Conservation (phyloP, 2,113 vertebrate genomes). For the Seriola quinqueradiata region DNA sequence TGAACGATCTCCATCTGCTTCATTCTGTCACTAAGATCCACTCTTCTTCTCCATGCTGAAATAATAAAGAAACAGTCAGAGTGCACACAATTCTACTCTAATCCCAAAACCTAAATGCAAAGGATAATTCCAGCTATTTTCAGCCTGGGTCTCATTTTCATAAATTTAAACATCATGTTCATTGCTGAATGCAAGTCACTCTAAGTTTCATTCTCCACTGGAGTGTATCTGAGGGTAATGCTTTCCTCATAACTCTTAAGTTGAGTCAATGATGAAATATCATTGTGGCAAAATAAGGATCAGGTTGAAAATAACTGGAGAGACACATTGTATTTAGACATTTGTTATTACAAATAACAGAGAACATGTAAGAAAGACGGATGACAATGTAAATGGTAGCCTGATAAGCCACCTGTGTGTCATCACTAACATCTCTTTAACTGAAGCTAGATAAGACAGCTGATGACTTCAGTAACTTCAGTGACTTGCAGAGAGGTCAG, state of each 20-base stretch:
- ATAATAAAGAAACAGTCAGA: slow-evolving; percentile 19
- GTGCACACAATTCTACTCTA: not conserved
- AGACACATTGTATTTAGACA: not conserved
- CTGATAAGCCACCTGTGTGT: not conserved
- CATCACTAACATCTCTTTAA: not conserved
- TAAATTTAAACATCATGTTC: too few relatives aligned
- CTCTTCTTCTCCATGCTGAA: slow-evolving; percentile 82
- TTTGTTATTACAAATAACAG: not conserved
- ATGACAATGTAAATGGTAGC: not conserved
- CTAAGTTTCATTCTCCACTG: not conserved
- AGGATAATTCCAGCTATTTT: not conserved
- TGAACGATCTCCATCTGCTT: slow-evolving; percentile 4
- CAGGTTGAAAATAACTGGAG: not conserved
- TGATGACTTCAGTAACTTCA: not conserved
- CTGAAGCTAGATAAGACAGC: not conserved
- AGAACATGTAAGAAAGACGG: not conserved
- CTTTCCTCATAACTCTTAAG: not conserved
- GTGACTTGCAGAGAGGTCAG: too few relatives aligned
- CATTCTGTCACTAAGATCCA: slow-evolving; percentile 49
- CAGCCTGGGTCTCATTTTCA: not conserved
- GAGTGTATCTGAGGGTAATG: not conserved
- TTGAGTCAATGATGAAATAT: not conserved
- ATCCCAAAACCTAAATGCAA: not conserved
- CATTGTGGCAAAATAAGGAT: not conserved
- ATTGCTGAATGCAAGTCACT: too few relatives aligned